phyloP scores from a whole-genome alignment of 2,888 invertebrate genomes.

The Neoaliturus tenellus region DNA sequence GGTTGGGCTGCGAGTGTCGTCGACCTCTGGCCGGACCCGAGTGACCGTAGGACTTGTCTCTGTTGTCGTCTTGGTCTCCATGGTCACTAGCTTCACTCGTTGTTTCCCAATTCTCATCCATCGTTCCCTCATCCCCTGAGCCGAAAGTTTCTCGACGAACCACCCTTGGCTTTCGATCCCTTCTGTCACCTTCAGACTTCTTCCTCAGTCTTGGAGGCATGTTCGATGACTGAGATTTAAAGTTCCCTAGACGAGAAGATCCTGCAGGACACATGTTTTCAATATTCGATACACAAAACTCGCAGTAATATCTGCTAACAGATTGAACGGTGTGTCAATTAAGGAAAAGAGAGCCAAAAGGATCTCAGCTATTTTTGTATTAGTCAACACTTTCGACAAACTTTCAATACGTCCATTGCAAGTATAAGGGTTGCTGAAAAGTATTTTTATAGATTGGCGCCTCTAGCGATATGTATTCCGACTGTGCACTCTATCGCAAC shows the following conservation, averaged over 20 bases:
- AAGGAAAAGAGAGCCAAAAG: too few relatives aligned
- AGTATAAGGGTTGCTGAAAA: too few relatives aligned
- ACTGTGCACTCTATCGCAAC: too few relatives aligned
- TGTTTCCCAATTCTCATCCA: constrained; percentile 84
- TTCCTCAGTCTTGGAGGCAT: constrained; percentile 52
- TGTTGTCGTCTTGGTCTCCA: constrained; percentile 44
- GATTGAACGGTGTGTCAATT: not conserved
- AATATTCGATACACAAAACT: constrained; percentile 10
- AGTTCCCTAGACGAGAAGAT: constrained; percentile 16
- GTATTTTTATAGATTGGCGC: too few relatives aligned
- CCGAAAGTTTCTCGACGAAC: constrained; percentile 59
- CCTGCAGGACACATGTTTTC: not conserved
- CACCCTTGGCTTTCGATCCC: constrained; percentile 56
- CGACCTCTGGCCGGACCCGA: not conserved
- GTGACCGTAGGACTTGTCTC: not conserved
- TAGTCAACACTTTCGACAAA: too few relatives aligned
- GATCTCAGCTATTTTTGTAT: too few relatives aligned
- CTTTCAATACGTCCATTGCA: too few relatives aligned
- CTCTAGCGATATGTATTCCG: too few relatives aligned
- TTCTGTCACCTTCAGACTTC: constrained; percentile 59
- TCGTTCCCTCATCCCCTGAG: constrained; percentile 54
- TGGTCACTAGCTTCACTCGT: constrained; percentile 80
- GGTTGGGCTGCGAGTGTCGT: constrained; percentile 15
- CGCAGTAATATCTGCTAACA: not conserved
- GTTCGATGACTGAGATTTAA: constrained; percentile 36